Evolutionary conservation across 2,797 vertebrate genomes (phyloP), one percentile per base, ranked within the genome.

Genomic region (Taenioides sp.): DNA sequence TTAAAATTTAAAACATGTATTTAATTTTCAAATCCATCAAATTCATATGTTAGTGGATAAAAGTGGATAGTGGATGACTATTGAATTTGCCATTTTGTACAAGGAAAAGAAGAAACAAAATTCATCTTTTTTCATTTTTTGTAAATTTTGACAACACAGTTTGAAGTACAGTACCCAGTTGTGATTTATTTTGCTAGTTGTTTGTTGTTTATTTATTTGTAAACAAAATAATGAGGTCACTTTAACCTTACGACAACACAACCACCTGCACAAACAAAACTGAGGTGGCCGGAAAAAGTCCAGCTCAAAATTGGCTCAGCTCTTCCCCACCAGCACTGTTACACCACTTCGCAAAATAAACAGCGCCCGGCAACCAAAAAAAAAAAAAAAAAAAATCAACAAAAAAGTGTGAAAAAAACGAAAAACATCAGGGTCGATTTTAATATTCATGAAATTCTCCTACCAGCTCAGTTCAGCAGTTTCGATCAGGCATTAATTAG

Each of bases 401-500:
- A 64, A 82, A 78, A 86, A 84, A 84, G 71, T 37, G 65, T 84
- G 81, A 88, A 67, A n/a, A 64, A 66, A 20, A 28, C 14, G 43
- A 57, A 62, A 95, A 94, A 95, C 95, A 94, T 95, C 95, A 94
- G 94, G 95, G 96, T 95, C 95, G 95, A 96, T 98, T 97, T 98
- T 98, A 99, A 99, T 99, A 98, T 98, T 98, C 97, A 99, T 99
- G 96, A 96, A 94, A 97, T 96, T 96, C 96, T 52, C 91, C 91
- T 96, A 96, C 95, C 95, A 98, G 95, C 96, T 98, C 98, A 97
- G 96, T 98, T 98, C 96, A 97, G 96, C 94, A 94, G 95, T 97
- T 99, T 99, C 94, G 93, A 98, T 99, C 97, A 98, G 97, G 96
- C 96, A 98, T 98, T 99, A 99, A 99, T 98, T 98, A 98, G 97